Evolutionary conservation across 2,888 invertebrate species (phyloP), one percentile per base, ranked within the genome.

Genomic region (Druceiella hillmani): DNA sequence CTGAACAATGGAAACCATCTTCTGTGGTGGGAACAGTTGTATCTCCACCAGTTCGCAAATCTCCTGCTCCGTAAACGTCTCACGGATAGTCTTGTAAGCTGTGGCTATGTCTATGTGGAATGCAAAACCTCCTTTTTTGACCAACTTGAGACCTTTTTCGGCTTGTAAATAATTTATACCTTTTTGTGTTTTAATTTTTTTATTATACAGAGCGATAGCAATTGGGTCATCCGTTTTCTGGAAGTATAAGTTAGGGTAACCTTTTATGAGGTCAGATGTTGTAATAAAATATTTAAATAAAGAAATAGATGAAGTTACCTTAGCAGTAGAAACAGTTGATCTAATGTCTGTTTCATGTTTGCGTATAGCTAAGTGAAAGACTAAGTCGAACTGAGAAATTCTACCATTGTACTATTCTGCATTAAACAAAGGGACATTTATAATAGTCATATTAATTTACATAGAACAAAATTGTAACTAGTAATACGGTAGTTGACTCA

Each of bases 21-120:
- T 70, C 52, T 81, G 78, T 1, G 76, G 73, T 1, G 74, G 74
- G 52, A 75, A 78, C 57, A 82, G 59, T 44, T 69, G 66, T 6
- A 83, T 68, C 56, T 83, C 79, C 1, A 75, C 71, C 2, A 80
- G 61, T 43, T 83, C 83, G 48, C 85, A 85, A 36, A 83, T 75
- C 55, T 81, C 76, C 31, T 74, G 65, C 52, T 83, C 81, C 0
- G 63, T 68, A 51, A 82, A 84, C 0, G 76, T 77, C 14, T 71
- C 70, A 33, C 67, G 67, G 53, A 85, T 82, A 14, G 83, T 75
- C 43, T 79, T 77, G 56, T 84, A 85, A 2, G 79, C 83, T 1
- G 74, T 74, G 1, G 78, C 74, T 1, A 75, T 75, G 56, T 84
- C 83, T 3, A 81, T 74, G 51, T 83, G 80, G 56, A 80, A 83